Percentiles rank a stretch among this genome's conserved stretches.
Evolutionary conservation across 1,140 invertebrate species (phyloP).

Genomic region (Linepithema humile): DNA sequence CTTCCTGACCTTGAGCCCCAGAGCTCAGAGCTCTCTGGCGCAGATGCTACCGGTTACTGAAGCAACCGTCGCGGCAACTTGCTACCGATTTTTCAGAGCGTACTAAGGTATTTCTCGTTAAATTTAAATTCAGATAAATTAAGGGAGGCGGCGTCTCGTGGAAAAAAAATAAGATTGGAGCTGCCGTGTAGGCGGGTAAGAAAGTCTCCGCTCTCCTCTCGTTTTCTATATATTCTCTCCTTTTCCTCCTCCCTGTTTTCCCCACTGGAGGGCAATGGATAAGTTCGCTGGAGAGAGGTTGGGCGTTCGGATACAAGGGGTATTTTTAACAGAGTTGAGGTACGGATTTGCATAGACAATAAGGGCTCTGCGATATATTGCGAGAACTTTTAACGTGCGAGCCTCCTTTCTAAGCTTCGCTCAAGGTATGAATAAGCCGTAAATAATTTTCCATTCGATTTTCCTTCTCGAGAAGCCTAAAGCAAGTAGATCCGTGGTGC

Average conservation of each 20-base stretch:
- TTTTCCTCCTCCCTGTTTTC: not conserved
- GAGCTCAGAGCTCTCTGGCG: not conserved
- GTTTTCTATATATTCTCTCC: not conserved
- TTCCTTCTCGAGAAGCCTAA: slow-evolving; percentile 56
- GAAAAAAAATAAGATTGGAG: slow-evolving; percentile 75
- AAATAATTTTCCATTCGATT: slow-evolving; percentile 77
- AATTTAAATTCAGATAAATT: slow-evolving; percentile 77
- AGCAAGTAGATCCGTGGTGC: slow-evolving; percentile 10
- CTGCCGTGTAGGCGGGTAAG: slow-evolving; percentile 53
- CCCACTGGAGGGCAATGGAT: slow-evolving; percentile 6
- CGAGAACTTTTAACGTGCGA: slow-evolving; percentile 76
- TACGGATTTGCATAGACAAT: slow-evolving; percentile 80
- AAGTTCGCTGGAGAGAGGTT: slow-evolving; percentile 38
- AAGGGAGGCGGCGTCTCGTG: slow-evolving; percentile 57
- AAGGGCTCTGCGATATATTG: slow-evolving; percentile 74
- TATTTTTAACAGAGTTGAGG: slow-evolving; percentile 78
- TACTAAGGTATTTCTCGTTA: slow-evolving; percentile 66
- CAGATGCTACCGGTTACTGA: slow-evolving; percentile 59
- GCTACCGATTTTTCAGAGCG: slow-evolving; percentile 47
- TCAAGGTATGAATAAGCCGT: slow-evolving; percentile 74
- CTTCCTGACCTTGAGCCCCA: slow-evolving; percentile 49
- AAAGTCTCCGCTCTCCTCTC: slow-evolving; percentile 12
- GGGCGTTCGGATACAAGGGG: slow-evolving; percentile 66
- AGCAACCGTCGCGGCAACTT: slow-evolving; percentile 25
- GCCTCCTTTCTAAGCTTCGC: slow-evolving; percentile 34